Evolutionary conservation across 2,113 vertebrate species (phyloP).

Genomic region (Silurus asotus): DNA sequence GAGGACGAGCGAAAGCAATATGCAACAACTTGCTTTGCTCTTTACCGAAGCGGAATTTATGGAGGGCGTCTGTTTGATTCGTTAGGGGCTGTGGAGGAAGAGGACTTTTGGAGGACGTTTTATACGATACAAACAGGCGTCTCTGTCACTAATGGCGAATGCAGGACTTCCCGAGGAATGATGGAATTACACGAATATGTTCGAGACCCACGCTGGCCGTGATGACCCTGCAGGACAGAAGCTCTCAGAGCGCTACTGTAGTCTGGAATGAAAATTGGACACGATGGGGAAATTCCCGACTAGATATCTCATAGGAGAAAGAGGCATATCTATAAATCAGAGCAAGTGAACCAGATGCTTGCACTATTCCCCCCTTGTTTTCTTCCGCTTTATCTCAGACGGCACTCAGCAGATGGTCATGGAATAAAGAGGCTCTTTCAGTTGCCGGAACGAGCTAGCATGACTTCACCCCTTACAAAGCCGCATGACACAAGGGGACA

Average conservation of each 20-base stretch:
- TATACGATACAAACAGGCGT: neutral
- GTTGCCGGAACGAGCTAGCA: slow-evolving; percentile 44
- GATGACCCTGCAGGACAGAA: slow-evolving; percentile 58
- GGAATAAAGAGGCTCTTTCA: slow-evolving; percentile 68
- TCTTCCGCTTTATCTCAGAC: slow-evolving; percentile 50
- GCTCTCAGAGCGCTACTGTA: slow-evolving; percentile 55
- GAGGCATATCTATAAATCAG: slow-evolving; percentile 55
- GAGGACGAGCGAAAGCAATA: slow-evolving; percentile 25
- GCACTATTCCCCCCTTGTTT: slow-evolving; percentile 24
- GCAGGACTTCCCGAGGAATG: neutral
- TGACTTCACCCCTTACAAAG: slow-evolving; percentile 66
- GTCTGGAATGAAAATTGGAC: slow-evolving; percentile 13
- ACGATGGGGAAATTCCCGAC: slow-evolving; percentile 53
- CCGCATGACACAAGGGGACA: slow-evolving; percentile 15
- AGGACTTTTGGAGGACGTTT: neutral
- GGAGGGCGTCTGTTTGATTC: neutral
- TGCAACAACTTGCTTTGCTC: neutral
- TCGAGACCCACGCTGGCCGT: neutral
- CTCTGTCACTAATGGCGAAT: neutral
- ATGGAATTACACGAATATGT: slow-evolving; percentile 16
- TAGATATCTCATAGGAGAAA: slow-evolving; percentile 51
- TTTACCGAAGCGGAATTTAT: slow-evolving; percentile 16
- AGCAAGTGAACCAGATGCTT: slow-evolving; percentile 65
- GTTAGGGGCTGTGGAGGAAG: neutral
- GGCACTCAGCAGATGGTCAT: slow-evolving; percentile 63